phyloP scores from a whole-genome alignment of 37 sponge, comb jelly and placozoan species.

The Mnemiopsis leidyi region DNA sequence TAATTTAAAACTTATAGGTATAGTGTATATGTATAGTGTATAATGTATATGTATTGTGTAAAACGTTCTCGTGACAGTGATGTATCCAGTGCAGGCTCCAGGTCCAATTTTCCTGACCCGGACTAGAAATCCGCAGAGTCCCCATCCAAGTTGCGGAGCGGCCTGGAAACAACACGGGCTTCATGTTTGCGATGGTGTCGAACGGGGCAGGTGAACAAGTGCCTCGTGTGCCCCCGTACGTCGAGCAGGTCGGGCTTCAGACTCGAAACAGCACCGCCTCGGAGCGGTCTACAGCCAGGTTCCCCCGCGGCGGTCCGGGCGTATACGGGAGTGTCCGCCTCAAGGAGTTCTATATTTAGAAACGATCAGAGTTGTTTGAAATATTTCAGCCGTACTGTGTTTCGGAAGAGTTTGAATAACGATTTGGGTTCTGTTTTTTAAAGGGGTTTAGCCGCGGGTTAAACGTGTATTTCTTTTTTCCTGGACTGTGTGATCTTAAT shows the following conservation, averaged over 20 bases:
- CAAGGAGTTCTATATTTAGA: conserved; percentile 26
- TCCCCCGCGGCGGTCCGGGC: conserved; percentile 24
- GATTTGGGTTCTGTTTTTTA: too few relatives aligned
- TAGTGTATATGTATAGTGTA: too few relatives aligned
- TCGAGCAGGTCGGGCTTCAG: not conserved
- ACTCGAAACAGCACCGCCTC: conserved; percentile 24
- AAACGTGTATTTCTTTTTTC: too few relatives aligned
- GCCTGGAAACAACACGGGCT: conserved; percentile 51
- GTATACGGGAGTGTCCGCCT: conserved; percentile 50
- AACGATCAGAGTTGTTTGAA: not conserved
- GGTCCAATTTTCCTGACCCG: conserved; percentile 15
- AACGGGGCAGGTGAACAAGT: not conserved
- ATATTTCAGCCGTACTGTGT: not conserved
- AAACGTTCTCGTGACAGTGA: not conserved
- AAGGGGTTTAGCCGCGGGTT: too few relatives aligned
- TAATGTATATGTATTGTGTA: not conserved
- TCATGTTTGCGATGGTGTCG: conserved; percentile 40
- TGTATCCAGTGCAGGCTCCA: conserved; percentile 8
- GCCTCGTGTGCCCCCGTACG: not conserved
- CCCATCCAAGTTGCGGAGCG: conserved; percentile 53
- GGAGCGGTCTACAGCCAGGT: conserved; percentile 21
- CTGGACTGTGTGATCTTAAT: too few relatives aligned
- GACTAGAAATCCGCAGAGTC: conserved; percentile 11
- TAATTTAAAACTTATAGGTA: too few relatives aligned
- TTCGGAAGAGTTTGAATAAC: too few relatives aligned